These are phyloP conservation scores for Hiodon tergisus DNA, from an alignment of 2,113 vertebrate species.

Conservation along the genomic window DNA sequence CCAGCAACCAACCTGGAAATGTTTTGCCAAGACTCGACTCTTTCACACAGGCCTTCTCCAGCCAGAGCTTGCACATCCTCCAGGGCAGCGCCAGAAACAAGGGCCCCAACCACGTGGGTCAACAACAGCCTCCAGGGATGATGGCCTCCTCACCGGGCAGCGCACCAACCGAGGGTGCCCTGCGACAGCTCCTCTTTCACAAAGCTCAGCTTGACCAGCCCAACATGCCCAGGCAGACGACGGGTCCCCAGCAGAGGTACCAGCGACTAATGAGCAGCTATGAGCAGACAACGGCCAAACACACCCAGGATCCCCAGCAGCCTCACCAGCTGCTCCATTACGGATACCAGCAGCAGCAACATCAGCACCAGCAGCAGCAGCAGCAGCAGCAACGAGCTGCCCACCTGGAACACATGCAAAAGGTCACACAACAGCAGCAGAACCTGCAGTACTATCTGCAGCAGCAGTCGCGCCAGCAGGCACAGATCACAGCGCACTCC, in stretches of 20 bases:
- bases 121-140: slow-evolving; percentile 38
- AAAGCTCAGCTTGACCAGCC: slow-evolving; percentile 48
- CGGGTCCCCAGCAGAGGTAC: not conserved
- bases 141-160: slow-evolving; percentile 50
- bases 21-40: slow-evolving; percentile 75
- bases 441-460: slow-evolving; percentile 17
- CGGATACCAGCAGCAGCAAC: slow-evolving; percentile 35
- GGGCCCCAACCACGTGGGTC: slow-evolving; percentile 52
- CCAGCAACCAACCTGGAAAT: slow-evolving; percentile 66
- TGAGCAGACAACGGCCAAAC: slow-evolving; percentile 19
- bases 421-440: slow-evolving; percentile 26
- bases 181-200: slow-evolving; percentile 69
- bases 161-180: slow-evolving; percentile 58
- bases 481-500: not conserved
- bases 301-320: slow-evolving; percentile 24
- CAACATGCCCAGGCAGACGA: slow-evolving; percentile 40
- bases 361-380: slow-evolving; percentile 29
- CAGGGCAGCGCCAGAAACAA: slow-evolving; percentile 51
- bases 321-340: slow-evolving; percentile 32
- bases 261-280: slow-evolving; percentile 57
- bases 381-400: slow-evolving; percentile 24
- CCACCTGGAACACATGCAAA: slow-evolving; percentile 23
- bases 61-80: slow-evolving; percentile 70
- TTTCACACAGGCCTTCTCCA: slow-evolving; percentile 78
- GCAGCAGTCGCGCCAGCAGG: slow-evolving; percentile 7